A percentile compares a stretch with the other conserved stretches of the same genome.
phyloP scores from a whole-genome alignment of 2,888 invertebrate genomes.

The Holacanthella duospinosa region DNA sequence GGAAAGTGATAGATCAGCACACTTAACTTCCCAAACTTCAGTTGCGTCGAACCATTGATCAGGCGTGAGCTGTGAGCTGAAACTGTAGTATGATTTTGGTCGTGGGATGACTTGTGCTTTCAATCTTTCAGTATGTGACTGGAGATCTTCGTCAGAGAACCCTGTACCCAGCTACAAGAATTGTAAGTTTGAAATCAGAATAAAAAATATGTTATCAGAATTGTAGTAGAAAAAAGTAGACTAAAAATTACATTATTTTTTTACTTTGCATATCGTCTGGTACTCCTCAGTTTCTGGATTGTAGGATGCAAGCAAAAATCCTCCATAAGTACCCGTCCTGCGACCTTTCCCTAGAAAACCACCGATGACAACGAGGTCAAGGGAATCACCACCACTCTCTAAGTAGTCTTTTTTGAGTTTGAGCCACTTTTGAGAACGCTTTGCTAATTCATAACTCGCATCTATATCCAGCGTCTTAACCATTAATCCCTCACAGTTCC shows the following conservation, averaged over 20 bases:
- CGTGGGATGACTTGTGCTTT: slow-evolving; percentile 61
- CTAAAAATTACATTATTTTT: slow-evolving; percentile 2
- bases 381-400: slow-evolving; percentile 88
- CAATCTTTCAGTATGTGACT: slow-evolving; percentile 62
- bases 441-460: slow-evolving; percentile 94
- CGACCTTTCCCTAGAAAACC: slow-evolving; percentile 88
- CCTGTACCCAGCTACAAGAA: slow-evolving; percentile 69
- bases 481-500: slow-evolving; percentile 97
- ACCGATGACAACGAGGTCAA: slow-evolving; percentile 92
- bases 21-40: slow-evolving; percentile 92
- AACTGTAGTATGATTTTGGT: slow-evolving; percentile 71
- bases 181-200: slow-evolving; percentile 4
- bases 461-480: slow-evolving; percentile 83
- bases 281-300: slow-evolving; percentile 81
- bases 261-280: slow-evolving; percentile 81
- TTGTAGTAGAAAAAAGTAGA: neutral
- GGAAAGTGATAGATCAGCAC: slow-evolving; percentile 92
- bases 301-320: slow-evolving; percentile 88
- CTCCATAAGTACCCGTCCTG: slow-evolving; percentile 84
- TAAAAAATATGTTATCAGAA: slow-evolving; percentile 8
- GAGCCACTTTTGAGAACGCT: slow-evolving; percentile 85
- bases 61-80: slow-evolving; percentile 57
- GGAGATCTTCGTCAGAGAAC: slow-evolving; percentile 82
- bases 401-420: slow-evolving; percentile 97
- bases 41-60: slow-evolving; percentile 83